Base-by-base conservation (phyloP, 2,888 invertebrate genomes). In the Troilus luridus region DNA sequence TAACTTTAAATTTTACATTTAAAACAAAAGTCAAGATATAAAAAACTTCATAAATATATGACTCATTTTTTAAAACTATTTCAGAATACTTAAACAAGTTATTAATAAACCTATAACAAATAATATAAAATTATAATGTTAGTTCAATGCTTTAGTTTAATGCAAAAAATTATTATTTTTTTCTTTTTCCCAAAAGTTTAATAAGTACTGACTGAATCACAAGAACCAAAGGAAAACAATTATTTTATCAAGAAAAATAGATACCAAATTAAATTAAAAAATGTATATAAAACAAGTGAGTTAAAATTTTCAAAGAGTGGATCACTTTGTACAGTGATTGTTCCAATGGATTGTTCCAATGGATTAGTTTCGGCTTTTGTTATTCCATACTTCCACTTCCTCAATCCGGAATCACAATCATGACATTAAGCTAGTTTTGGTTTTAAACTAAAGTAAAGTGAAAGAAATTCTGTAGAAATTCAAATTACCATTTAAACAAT, bases 381-480 rank as follows among this genome's bases (percentile, higher is more conserved):
- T 85, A 85, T 56, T 12, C 85, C 85, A n/a, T 56, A n/a, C 56
- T 54, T 85, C 85, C 85, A 56, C 85, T 85, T 85, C 56, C 72
- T 77, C 27, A 77, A 77, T 77, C 72, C 17, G 9, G 41, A 41
- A 27, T 77, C 8, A 41, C 27, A 41, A 41, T 41, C 27, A 41
- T 77, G 41, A 77, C 6, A 77, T 77, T 77, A 77, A 41, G 17
- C 41, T 77, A 41, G 72, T 77, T 77, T 77, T 41, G 17, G 72
- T 77, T 77, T 41, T 41, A 19, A 77, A 77, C 27, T 77, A 77
- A 77, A 77, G 41, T 77, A 77, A 77, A 41, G 24, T 11, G n/a
- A n/a, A 11, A 24, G 1, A 67, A 62, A 19, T 62, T 62, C 14
- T 24, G 10, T 67, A 62, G 21, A 62, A 21, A 2, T 62, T 21